Evolutionary conservation across 2,888 invertebrate species (phyloP), one percentile per base, ranked within the genome.

Genomic region (Sinopyrophorus schimmeli): DNA sequence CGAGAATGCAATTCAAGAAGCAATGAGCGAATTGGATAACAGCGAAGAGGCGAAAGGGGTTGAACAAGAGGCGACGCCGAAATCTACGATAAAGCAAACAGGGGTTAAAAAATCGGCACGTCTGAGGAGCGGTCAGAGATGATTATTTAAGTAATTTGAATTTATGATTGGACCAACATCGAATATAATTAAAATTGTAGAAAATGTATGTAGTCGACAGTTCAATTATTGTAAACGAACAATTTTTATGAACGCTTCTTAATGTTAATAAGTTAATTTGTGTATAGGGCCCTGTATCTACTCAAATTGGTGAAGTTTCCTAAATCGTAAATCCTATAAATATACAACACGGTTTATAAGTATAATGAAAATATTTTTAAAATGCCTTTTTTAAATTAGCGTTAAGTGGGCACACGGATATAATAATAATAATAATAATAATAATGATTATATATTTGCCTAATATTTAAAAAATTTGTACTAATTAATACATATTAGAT

Each of bases 1-100:
- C 67, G 92, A 93, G 76, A 88, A 88, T 69, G 92, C 92, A 43
- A 92, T 93, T 68, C 92, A 93, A 77, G 92, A 93, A 76, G 92
- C 92, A 44, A 91, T 93, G 91, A 80, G 85, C 57, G 92, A 92
- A 73, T 76, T 93, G 67, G 92, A 92, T 74, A 82, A 85, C 70
- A 80, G 81, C 68, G 78, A 79, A 18, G 78, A 77, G 54, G 54
- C 59, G 60, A 48, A 67, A 62, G 66, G 3, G 5, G 21, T 15
- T 9, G 3, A 28, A 6, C 24, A 17, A 24, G 39, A 48, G 30
- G 55, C 57, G 21, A 40, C 17, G 72, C 27, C 53, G 24, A 55
- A 57, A 39, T 32, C 47, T 23, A 32, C 46, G 10, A 37, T 42
- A 27, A 42, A 20, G 14, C 35, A 37, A 26, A 21, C 54, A 64